Conservation (phyloP, 2,888 invertebrate species). For the Diaperis boleti region DNA sequence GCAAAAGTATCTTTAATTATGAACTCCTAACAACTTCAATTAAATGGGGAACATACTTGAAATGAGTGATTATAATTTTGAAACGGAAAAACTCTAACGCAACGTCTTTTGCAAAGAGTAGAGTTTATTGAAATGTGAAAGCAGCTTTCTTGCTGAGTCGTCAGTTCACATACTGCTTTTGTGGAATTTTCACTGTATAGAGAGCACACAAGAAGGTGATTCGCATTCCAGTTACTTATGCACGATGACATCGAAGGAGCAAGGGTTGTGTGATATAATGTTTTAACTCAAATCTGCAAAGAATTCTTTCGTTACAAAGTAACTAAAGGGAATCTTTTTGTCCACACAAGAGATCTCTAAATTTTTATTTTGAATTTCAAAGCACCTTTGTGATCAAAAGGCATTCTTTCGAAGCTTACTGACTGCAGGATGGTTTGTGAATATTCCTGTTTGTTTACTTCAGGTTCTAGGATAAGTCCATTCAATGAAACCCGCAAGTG, state of each 20-base stretch:
- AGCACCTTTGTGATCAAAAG: too few species aligned
- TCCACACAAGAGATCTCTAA: too few species aligned
- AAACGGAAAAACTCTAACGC: too few species aligned
- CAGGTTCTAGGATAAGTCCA: background rate
- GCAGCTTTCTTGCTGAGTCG: conserved; percentile 10
- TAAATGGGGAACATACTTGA: conserved; percentile 9
- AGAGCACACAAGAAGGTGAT: background rate
- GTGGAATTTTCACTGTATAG: conserved; percentile 3
- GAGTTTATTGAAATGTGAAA: background rate
- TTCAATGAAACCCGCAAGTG: background rate
- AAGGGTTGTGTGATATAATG: too few species aligned
- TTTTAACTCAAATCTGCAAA: too few species aligned
- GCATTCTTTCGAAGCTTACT: too few species aligned
- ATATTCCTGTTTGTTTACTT: too few species aligned
- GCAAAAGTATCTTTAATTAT: conserved; percentile 12
- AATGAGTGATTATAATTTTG: conserved; percentile 11
- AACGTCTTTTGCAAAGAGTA: background rate
- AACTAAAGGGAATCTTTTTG: too few species aligned
- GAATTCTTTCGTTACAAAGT: too few species aligned
- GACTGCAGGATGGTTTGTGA: too few species aligned
- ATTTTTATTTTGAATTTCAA: too few species aligned
- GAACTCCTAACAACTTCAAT: conserved; percentile 4
- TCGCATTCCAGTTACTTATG: background rate
- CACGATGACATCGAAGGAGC: too few species aligned
- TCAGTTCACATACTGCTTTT: conserved; percentile 6